Percentiles rank a stretch among this genome's conserved stretches.
Conservation (phyloP, 2,888 invertebrate genomes). For the Lamellibrachia columna region DNA sequence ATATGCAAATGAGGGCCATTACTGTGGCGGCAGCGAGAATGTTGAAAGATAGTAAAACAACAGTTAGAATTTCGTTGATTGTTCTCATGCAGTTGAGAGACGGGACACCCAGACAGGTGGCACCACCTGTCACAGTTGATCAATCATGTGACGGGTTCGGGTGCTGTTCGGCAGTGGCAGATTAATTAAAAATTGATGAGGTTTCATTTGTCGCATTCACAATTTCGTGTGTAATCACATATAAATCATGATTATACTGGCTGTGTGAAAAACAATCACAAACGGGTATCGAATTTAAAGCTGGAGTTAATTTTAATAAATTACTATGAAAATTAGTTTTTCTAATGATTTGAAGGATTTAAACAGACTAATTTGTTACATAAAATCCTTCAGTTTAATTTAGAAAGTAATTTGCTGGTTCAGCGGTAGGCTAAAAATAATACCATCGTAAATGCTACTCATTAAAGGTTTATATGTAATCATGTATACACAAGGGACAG, state of each 20-base stretch:
- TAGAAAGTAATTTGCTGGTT: background rate
- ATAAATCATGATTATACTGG: background rate
- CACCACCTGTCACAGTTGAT: background rate
- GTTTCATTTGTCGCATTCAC: background rate
- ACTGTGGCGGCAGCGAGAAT: background rate
- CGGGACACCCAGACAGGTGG: background rate
- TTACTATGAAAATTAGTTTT: background rate
- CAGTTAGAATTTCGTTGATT: conserved; percentile 12
- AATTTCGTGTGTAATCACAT: background rate
- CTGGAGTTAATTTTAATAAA: background rate
- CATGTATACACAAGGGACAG: background rate
- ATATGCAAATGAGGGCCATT: background rate
- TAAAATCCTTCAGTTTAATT: background rate
- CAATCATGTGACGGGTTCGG: background rate
- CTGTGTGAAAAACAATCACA: background rate
- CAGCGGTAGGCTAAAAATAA: background rate
- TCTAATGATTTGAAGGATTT: background rate
- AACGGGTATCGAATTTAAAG: background rate
- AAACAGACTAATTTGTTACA: background rate
- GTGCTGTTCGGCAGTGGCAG: background rate
- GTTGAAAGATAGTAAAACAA: conserved; percentile 1
- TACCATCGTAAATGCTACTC: background rate
- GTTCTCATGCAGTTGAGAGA: background rate
- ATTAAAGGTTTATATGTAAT: conserved; percentile 1
- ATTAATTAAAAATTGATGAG: conserved; percentile 10